phyloP scores from a whole-genome alignment of 2,888 invertebrate genomes.

The Hypomecis atomaria region DNA sequence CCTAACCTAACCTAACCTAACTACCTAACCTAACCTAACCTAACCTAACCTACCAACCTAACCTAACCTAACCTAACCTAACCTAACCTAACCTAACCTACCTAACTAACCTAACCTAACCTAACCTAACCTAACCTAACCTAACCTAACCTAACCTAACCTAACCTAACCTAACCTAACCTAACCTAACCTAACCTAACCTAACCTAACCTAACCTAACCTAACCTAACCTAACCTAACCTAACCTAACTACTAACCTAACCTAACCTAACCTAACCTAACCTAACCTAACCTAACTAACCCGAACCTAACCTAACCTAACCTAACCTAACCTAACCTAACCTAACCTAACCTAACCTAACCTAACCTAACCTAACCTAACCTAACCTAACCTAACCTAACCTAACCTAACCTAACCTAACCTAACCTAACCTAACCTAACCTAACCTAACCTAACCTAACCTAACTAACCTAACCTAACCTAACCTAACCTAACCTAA shows the following conservation, averaged over 20 bases:
- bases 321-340: constrained; percentile 34
- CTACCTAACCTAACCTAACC: constrained; percentile 41
- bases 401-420: constrained; percentile 39
- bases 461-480: constrained; percentile 21
- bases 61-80: constrained; percentile 33
- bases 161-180: constrained; percentile 38
- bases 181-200: constrained; percentile 34
- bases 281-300: constrained; percentile 3
- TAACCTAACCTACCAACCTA: too few relatives aligned
- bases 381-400: constrained; percentile 37
- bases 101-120: constrained; percentile 1
- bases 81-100: constrained; percentile 38
- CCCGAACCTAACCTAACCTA: constrained; percentile 29
- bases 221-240: constrained; percentile 40
- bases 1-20: constrained; percentile 36
- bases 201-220: constrained; percentile 40
- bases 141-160: constrained; percentile 36
- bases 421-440: constrained; percentile 13
- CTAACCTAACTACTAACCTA: constrained; percentile 39
- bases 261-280: background rate
- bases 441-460: constrained; percentile 13
- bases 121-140: constrained; percentile 21
- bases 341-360: constrained; percentile 29
- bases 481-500: constrained; percentile 17
- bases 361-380: constrained; percentile 34